Evolutionary conservation across 1,140 invertebrate genomes (phyloP).

Genomic region (Diuraphis noxia): DNA sequence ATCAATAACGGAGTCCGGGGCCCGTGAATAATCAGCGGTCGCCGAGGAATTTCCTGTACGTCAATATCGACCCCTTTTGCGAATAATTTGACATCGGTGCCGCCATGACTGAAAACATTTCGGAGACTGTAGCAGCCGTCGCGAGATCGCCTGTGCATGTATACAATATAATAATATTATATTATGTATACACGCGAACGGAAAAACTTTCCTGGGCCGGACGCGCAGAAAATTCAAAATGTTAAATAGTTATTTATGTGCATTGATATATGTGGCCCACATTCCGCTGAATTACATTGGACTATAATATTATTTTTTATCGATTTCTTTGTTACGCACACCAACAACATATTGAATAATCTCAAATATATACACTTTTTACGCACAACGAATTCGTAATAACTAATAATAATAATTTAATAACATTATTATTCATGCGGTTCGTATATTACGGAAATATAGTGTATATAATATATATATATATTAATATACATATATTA

Average conservation of each 20-base stretch:
- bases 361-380: background rate
- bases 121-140: background rate
- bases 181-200: background rate
- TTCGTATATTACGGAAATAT: background rate
- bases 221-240: background rate
- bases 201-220: background rate
- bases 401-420: background rate
- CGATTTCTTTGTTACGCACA: background rate
- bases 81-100: constrained; percentile 21
- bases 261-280: background rate
- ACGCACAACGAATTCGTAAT: background rate
- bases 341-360: too few species aligned
- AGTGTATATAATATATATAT: background rate
- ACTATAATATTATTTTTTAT: background rate
- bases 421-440: background rate
- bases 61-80: constrained; percentile 19
- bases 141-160: background rate
- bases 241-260: background rate
- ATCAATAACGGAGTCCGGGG: constrained; percentile 47
- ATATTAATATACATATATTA: background rate
- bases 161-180: background rate
- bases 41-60: constrained; percentile 24
- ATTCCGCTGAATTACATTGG: background rate
- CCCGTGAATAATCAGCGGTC: constrained; percentile 45
- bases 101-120: background rate